These are phyloP conservation scores for Galerucella calmariensis DNA, from an alignment of 2,888 invertebrate species.

Conservation along the genomic window DNA sequence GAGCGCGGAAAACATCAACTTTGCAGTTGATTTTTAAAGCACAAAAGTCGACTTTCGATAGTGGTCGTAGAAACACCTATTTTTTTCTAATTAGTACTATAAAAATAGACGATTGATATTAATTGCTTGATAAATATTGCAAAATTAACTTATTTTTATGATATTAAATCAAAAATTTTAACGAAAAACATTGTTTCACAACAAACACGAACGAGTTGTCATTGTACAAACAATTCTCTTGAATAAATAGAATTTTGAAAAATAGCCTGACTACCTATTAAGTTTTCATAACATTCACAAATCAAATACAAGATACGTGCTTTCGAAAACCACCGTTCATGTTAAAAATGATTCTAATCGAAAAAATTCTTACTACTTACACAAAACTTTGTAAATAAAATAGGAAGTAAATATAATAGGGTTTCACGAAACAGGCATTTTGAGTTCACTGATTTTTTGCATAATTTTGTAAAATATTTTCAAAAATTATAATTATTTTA, in stretches of 20 bases:
- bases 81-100: too few species aligned
- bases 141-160: too few species aligned
- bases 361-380: constrained; percentile 14
- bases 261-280: background rate
- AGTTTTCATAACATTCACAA: constrained; percentile 20
- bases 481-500: background rate
- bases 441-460: background rate
- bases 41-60: too few species aligned
- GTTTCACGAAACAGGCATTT: background rate
- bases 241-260: constrained; percentile 18
- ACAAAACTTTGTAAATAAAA: background rate
- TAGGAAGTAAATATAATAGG: background rate
- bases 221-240: constrained; percentile 12
- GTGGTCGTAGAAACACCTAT: too few species aligned
- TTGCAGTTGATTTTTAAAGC: too few species aligned
- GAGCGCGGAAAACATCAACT: too few species aligned
- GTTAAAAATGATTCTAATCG: constrained; percentile 10
- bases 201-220: constrained; percentile 15
- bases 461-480: too few species aligned
- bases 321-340: background rate
- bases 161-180: too few species aligned
- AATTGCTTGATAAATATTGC: too few species aligned
- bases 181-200: background rate
- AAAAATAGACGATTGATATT: too few species aligned
- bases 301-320: constrained; percentile 12